Evolutionary conservation across 2,797 vertebrate genomes (phyloP).

Genomic region (Hemibagrus guttatus): DNA sequence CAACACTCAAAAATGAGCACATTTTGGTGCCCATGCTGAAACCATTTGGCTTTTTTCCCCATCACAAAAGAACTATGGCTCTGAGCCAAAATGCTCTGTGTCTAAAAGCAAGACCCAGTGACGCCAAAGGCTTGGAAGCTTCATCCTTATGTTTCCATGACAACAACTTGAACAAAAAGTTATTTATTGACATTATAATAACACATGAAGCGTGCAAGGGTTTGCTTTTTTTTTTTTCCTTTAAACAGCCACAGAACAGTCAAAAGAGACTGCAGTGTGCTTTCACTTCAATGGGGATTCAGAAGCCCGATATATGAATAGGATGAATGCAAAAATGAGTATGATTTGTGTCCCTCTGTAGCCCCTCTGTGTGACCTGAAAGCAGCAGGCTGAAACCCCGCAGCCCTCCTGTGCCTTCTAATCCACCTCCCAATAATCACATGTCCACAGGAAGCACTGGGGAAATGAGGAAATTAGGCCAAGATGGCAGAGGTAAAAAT

Average conservation of each 20-base stretch:
- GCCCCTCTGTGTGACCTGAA: slow-evolving; percentile 60
- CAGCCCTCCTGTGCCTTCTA: slow-evolving; percentile 46
- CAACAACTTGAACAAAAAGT: slow-evolving; percentile 33
- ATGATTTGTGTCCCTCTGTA: slow-evolving; percentile 66
- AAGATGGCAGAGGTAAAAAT: slow-evolving; percentile 83
- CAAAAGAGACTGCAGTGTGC: slow-evolving; percentile 1
- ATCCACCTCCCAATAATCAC: slow-evolving; percentile 64
- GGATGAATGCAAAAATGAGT: slow-evolving; percentile 16
- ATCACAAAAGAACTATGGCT: neutral
- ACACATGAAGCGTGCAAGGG: neutral
- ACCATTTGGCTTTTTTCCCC: neutral
- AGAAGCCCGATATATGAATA: slow-evolving; percentile 6
- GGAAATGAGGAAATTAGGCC: slow-evolving; percentile 77
- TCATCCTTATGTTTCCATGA: slow-evolving; percentile 30
- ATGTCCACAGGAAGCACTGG: slow-evolving; percentile 66
- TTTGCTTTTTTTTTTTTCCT: neutral
- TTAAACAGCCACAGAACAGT: neutral
- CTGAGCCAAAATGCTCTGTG: neutral
- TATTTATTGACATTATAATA: slow-evolving; percentile 28
- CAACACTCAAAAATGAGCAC: neutral
- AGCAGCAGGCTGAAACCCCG: slow-evolving; percentile 54
- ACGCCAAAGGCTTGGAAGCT: slow-evolving; percentile 1
- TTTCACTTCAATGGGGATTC: neutral
- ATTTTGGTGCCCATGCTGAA: neutral
- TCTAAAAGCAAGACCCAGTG: slow-evolving; percentile 1